Evolutionary conservation across 2,797 vertebrate genomes (phyloP), one percentile per base, ranked within the genome.

Genomic region (Cyprinodon diabolis): DNA sequence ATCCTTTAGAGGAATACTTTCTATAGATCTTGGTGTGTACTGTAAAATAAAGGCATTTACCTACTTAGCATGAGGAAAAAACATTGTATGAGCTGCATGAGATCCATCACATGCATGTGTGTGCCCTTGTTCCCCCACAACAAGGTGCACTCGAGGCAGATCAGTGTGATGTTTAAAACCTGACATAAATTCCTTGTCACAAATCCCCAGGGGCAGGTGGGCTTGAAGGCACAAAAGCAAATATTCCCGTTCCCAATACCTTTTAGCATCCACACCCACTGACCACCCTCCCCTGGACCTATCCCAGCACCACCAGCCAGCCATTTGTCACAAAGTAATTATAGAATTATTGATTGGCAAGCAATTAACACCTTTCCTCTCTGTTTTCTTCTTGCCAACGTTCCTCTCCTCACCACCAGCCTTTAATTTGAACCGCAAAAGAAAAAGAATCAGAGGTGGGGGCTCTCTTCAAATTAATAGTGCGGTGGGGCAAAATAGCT

Each of bases 281-380:
- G 85, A 84, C 85, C 84, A 67, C 68, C 72, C 79, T 71, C 82
- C 83, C 77, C 81, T 86, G 78, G 90, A 90, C 82, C 83, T 86
- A 90, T 79, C 86, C 86, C 63, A 80, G 84, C 89, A 91, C 92
- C 87, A 86, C 92, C 66, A 94, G 94, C 93, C 88, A 93, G 89
- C 93, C 93, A 95, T 95, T 95, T 94, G 94, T 95, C 93, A 95
- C 94, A 95, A 95, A 95, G 95, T 95, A 95, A 95, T 95, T 95
- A 95, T 95, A 95, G 95, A 94, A 94, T 94, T 95, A 95, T 95
- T 84, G 95, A 95, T 94, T 94, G 93, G 93, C 88, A 93, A 95
- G 93, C 95, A 95, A 95, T 95, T 95, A 95, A 95, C 92, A 90
- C 88, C 91, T 91, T 93, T 93, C 91, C 90, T 89, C 89, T 87